Evolutionary conservation across 2,113 vertebrate genomes (phyloP), one percentile per base, ranked within the genome.

Genomic region (Hippocampus zosterae): DNA sequence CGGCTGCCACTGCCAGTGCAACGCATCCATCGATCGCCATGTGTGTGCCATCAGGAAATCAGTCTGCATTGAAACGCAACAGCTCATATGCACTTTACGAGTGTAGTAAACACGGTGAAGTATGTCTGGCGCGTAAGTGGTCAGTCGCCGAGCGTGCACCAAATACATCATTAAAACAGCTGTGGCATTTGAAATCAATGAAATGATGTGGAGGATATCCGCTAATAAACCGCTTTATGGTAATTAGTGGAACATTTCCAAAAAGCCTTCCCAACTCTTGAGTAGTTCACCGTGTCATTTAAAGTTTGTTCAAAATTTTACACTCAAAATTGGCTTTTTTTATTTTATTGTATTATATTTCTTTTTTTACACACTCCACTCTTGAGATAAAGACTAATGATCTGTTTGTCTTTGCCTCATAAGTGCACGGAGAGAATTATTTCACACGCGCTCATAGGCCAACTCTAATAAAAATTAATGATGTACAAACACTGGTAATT

Each of bases 381-480:
- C 37, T 69, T 41, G 50, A 81, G 61, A 71, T 40, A 33, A 67
- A 68, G 60, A 52, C 63, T 87, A 91, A 91, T 88, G 81, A 80
- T 86, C 72, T 87, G 84, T 89, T 90, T 86, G 88, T 83, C 68
- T 66, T 65, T 65, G 73, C 78, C 82, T 77, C 71, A 71, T 79
- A 68, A 68, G 69, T 75, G 76, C 73, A 75, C 46, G 60, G 73
- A 72, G 71, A 72, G 59, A 89, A 82, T 71, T 70, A 70, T 66
- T 74, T 76, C 67, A 71, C 71, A 75, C 84, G 84, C 74, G 85
- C 80, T 84, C 77, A 74, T 75, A 85, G 85, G 75, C 67, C 80
- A 67, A 76, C 72, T 87, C 88, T 85, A 90, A 91, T 91, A 84
- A 88, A 88, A 91, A 87, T 83, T 80, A 88, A 91, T 91, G 88